Conservation (phyloP, 2,113 vertebrate species). For the Typhlomys cinereus region DNA sequence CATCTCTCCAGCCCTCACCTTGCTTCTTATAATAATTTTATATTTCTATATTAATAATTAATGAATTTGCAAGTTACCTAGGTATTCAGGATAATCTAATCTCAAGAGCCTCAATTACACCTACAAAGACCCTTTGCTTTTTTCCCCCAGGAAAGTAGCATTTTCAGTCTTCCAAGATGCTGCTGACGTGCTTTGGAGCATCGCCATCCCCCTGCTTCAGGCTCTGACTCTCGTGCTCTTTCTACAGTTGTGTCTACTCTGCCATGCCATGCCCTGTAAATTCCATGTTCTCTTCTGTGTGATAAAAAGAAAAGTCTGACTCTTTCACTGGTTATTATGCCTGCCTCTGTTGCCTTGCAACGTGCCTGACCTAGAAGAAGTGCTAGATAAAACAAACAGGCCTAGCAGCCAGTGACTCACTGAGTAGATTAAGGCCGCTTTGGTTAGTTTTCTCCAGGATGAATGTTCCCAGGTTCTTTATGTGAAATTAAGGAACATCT, state of each 20-base stretch:
- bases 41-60: too few species aligned
- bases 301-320: neutral
- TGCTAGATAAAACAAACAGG: neutral
- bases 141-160: neutral
- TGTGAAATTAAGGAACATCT: neutral
- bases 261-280: neutral
- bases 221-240: neutral
- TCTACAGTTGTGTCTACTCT: neutral
- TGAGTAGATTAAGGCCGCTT: neutral
- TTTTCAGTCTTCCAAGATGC: neutral
- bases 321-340: neutral
- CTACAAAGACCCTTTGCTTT: neutral
- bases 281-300: neutral
- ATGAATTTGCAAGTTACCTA: fast-evolving
- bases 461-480: neutral
- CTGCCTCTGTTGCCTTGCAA: neutral
- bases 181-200: neutral
- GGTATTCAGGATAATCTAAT: neutral
- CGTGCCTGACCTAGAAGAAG: neutral
- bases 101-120: neutral
- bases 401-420: neutral
- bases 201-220: too few species aligned
- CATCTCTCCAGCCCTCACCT: too few species aligned
- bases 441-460: neutral
- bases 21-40: too few species aligned